These are phyloP conservation scores for Drosophila mettleri DNA, from an alignment of 2,888 invertebrate genomes.

Conservation along the genomic window DNA sequence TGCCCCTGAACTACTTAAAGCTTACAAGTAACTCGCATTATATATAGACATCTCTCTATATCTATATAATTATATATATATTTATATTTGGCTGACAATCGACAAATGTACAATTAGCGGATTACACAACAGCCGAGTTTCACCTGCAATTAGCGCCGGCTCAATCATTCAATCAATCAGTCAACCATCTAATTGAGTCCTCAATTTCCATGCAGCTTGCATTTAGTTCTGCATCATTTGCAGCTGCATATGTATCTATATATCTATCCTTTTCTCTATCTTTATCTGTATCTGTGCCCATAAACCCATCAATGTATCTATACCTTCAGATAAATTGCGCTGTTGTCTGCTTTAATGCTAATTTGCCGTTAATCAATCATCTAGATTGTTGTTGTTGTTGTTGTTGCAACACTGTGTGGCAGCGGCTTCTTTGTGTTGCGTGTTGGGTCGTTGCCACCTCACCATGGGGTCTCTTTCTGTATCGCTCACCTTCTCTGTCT, in stretches of 20 bases:
- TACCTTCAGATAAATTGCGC: constrained; percentile 6
- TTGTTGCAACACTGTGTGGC: constrained; percentile 38
- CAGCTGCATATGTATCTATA: neutral
- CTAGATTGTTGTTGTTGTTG: constrained; percentile 17
- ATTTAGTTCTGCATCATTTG: constrained; percentile 40
- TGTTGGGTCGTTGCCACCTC: constrained; percentile 51
- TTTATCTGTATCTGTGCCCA: constrained; percentile 11
- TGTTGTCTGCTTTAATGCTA: constrained; percentile 33
- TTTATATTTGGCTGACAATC: constrained; percentile 6
- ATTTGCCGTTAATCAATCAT: constrained; percentile 56
- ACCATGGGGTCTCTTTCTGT: constrained; percentile 30
- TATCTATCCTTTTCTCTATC: neutral
- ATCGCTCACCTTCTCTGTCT: constrained; percentile 5
- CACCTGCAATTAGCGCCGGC: constrained; percentile 30
- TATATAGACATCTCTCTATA: constrained; percentile 7
- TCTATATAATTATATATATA: neutral
- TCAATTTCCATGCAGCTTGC: constrained; percentile 12
- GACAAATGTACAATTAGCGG: constrained; percentile 38
- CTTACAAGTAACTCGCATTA: constrained; percentile 25
- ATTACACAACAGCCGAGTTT: constrained; percentile 40
- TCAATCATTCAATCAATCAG: neutral
- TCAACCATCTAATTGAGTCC: constrained; percentile 26
- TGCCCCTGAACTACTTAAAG: constrained; percentile 55
- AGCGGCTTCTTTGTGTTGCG: constrained; percentile 48
- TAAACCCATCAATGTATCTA: constrained; percentile 17